Base-by-base conservation (phyloP, 2,797 vertebrate species). In the Centropyge bicolor region DNA sequence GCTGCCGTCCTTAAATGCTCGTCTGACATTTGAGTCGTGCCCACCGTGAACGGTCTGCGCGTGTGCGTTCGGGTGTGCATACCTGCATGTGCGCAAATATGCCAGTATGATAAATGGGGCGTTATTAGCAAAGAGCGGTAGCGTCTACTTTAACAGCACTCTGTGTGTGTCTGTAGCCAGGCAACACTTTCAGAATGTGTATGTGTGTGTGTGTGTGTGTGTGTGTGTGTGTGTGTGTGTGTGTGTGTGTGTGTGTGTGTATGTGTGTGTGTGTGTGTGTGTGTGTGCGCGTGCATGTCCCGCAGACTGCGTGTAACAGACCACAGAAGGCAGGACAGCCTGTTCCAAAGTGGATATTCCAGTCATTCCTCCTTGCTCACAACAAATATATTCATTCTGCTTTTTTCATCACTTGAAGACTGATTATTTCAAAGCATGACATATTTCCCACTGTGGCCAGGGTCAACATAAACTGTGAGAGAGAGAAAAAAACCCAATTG, bases 101-200 rank as follows among this genome's bases (percentile, higher is more conserved):
- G 66, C 49, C 56, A 79, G 73, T 86, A 72, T 85, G 64, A 82
- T 74, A 85, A 79, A 83, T 85, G 27, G 70, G 75, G 65, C 61
- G 59, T 76, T 80, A 79, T 78, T 74, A 78, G 66, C 49, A 64
- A 78, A 72, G 69, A 89, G 70, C 57, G 63, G 81, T 85, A 89
- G 76, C 80, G 68, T 70, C 73, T 79, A 86, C 82, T 75, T 80
- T 86, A 88, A 78, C 77, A 64, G 81, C 74, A 38, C 86, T 48
- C 83, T 85, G 79, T 88, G 91, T 92, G 89, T 89, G 82, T 86
- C 86, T 92, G 94, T 93, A 93, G 91, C 93, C 93, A 93, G 89
- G 94, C 93, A 94, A 94, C 92, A 71, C 72, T 84, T 76, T 67
- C 77, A 76, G 74, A 78, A 72, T 85, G 71, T 78, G 59, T 76